These are phyloP conservation scores for Trimorus sp. DNA, from an alignment of 2,888 invertebrate species.

Conservation along the genomic window DNA sequence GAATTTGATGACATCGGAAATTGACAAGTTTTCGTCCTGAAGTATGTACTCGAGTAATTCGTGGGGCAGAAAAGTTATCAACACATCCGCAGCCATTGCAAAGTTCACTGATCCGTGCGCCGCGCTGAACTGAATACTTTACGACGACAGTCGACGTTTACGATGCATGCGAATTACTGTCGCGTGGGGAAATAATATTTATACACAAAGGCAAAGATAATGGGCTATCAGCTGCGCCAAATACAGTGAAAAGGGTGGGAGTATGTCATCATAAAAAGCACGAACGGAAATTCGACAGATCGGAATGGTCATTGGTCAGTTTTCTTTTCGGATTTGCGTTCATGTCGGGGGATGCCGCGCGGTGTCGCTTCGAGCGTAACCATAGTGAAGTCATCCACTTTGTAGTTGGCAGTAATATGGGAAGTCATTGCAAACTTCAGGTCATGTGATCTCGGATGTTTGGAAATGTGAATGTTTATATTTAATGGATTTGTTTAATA, in stretches of 20 bases:
- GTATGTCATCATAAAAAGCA: conserved; percentile 30
- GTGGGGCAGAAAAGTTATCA: conserved; percentile 73
- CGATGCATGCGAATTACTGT: conserved; percentile 16
- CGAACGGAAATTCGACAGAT: conserved; percentile 5
- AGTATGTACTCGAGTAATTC: conserved; percentile 77
- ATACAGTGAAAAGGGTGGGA: conserved; percentile 14
- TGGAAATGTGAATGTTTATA: no score
- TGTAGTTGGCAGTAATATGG: no score
- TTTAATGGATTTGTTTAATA: no score
- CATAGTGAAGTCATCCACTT: no score
- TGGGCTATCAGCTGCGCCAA: conserved; percentile 40
- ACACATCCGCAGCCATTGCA: conserved; percentile 72
- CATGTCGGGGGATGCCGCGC: neutral
- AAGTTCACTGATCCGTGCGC: neutral
- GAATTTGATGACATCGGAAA: conserved; percentile 83
- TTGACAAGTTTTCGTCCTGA: conserved; percentile 70
- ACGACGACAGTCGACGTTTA: conserved; percentile 17
- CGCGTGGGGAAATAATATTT: conserved; percentile 21
- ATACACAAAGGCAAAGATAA: conserved; percentile 37
- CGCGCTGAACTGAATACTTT: conserved; percentile 13
- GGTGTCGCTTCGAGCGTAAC: neutral
- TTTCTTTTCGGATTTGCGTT: neutral
- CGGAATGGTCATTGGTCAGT: neutral
- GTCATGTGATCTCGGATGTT: no score
- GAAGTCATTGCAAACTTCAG: no score